Conservation (phyloP, 2,113 vertebrate genomes). For the Calyptomena viridis region DNA sequence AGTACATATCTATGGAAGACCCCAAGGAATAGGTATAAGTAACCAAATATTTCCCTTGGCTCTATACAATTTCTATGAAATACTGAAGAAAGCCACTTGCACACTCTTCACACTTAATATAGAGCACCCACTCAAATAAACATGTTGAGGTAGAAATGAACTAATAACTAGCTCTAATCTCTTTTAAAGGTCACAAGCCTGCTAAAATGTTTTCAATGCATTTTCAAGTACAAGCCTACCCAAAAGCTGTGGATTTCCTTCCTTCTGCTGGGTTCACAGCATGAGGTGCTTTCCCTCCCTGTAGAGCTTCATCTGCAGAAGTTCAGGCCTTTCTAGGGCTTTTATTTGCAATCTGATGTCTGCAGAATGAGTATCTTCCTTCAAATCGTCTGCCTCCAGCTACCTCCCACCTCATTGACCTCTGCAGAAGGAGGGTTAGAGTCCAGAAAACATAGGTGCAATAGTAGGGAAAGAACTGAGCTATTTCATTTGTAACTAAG, state of each 20-base stretch:
- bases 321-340: not conserved
- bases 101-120: not conserved
- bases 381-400: not conserved
- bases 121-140: not conserved
- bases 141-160: not conserved
- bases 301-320: not conserved
- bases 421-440: not conserved
- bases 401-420: not conserved
- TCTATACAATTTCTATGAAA: not conserved
- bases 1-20: not conserved
- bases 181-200: not conserved
- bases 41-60: not conserved
- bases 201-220: not conserved
- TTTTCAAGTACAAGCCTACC: not conserved
- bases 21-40: not conserved
- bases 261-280: not conserved
- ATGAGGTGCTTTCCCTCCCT: accelerated
- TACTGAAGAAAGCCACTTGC: not conserved
- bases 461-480: not conserved
- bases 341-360: not conserved
- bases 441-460: not conserved
- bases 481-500: not conserved
- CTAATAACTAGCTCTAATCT: not conserved
- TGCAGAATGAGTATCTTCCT: not conserved
- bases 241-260: not conserved